phyloP scores from a whole-genome alignment of 2,888 invertebrate species.

The Ariolimax columbianus region DNA sequence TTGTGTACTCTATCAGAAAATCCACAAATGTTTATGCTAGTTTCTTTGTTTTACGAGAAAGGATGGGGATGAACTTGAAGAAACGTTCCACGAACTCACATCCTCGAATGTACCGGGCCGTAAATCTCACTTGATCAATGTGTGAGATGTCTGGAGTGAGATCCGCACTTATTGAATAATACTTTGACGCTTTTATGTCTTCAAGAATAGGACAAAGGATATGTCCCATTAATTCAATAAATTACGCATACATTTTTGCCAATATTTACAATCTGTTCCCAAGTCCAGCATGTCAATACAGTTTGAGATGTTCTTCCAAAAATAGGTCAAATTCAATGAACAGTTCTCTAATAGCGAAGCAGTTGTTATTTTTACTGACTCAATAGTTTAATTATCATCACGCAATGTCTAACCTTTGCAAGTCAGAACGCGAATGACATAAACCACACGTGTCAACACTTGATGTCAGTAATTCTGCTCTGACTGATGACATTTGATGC shows the following conservation, averaged over 20 bases:
- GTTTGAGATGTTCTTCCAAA: not conserved
- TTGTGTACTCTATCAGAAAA: not conserved
- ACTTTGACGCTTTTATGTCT: not conserved
- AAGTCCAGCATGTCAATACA: not conserved
- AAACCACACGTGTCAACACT: conserved; percentile 7
- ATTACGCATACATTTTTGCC: no score
- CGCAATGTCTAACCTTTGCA: not conserved
- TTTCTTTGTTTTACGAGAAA: no score
- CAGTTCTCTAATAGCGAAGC: not conserved
- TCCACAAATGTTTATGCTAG: not conserved
- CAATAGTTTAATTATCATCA: not conserved
- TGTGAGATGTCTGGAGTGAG: not conserved
- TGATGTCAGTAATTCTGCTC: not conserved
- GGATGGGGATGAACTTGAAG: not conserved
- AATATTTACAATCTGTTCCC: not conserved
- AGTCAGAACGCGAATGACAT: not conserved
- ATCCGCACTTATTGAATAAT: not conserved
- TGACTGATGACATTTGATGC: not conserved
- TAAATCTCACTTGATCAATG: not conserved
- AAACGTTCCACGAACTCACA: not conserved
- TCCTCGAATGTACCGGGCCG: not conserved
- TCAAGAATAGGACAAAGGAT: not conserved
- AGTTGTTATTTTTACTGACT: not conserved
- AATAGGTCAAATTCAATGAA: not conserved
- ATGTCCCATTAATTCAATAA: not conserved